These are phyloP conservation scores for Lasioglossum villosulum DNA, from an alignment of 2,888 invertebrate species.

Conservation along the genomic window DNA sequence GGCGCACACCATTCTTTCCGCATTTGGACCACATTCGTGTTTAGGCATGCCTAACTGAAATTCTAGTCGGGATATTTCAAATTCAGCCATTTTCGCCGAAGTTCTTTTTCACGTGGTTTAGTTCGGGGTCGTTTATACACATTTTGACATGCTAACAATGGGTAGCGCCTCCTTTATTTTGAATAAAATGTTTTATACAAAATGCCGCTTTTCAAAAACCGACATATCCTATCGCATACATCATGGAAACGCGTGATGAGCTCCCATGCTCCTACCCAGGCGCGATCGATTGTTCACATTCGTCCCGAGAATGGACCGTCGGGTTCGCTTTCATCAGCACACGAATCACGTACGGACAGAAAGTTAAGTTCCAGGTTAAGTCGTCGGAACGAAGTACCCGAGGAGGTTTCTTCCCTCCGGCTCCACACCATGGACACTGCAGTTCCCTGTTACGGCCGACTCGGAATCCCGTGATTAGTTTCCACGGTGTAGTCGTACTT, in stretches of 20 bases:
- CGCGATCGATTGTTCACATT: neutral
- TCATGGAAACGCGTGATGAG: neutral
- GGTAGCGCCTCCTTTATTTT: too few relatives aligned
- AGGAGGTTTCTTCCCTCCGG: neutral
- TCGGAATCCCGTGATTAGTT: neutral
- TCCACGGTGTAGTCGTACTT: neutral
- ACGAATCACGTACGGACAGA: neutral
- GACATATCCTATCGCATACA: too few relatives aligned
- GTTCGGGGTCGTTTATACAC: too few relatives aligned
- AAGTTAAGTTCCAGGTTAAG: conserved; percentile 8
- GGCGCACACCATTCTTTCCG: too few relatives aligned
- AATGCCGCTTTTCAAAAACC: too few relatives aligned
- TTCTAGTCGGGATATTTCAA: too few relatives aligned
- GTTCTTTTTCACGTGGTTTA: too few relatives aligned
- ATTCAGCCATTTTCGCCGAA: too few relatives aligned
- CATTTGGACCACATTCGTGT: too few relatives aligned
- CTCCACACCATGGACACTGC: neutral
- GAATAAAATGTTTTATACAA: too few relatives aligned
- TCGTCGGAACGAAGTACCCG: neutral
- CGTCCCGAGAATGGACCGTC: neutral
- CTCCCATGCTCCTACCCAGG: neutral
- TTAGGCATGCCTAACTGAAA: too few relatives aligned
- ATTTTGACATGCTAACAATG: too few relatives aligned
- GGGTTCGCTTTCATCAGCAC: neutral
- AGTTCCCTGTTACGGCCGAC: neutral